Percentiles rank a stretch among this genome's conserved stretches.
phyloP scores from a whole-genome alignment of 2,797 vertebrate genomes.

The Limnodromus scolopaceus region DNA sequence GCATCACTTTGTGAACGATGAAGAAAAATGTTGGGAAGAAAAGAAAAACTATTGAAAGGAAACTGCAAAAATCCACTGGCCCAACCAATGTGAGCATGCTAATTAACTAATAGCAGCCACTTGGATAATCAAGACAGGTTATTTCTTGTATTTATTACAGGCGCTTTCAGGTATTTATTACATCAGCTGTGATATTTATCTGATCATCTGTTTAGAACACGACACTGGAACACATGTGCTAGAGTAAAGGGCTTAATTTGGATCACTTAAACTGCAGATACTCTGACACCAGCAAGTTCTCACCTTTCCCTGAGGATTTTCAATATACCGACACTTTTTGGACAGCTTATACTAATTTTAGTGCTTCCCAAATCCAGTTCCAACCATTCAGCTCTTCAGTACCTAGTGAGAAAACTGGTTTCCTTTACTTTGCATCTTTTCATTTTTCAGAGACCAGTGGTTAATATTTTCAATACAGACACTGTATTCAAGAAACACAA shows the following conservation, averaged over 20 bases:
- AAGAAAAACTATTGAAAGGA: neutral
- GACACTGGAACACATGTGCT: neutral
- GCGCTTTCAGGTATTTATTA: slow-evolving; percentile 36
- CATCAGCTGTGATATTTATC: slow-evolving; percentile 24
- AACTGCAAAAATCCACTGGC: neutral
- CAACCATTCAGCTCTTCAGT: neutral
- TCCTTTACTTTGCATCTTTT: neutral
- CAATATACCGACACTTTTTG: neutral
- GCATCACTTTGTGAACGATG: neutral
- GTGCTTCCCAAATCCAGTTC: neutral
- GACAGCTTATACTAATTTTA: neutral
- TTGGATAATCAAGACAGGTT: slow-evolving; percentile 29
- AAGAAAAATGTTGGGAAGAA: neutral
- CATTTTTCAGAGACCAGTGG: neutral
- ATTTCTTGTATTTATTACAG: slow-evolving; percentile 52
- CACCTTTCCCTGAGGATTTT: neutral
- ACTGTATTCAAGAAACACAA: neutral
- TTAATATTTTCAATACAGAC: neutral
- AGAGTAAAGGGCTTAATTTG: neutral
- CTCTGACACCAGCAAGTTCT: neutral
- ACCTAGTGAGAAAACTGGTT: neutral
- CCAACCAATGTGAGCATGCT: neutral
- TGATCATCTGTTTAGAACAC: neutral
- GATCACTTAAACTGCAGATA: neutral
- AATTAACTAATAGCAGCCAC: neutral